Conservation (phyloP, 2,113 vertebrate species). For the Callocephalon fimbriatum region DNA sequence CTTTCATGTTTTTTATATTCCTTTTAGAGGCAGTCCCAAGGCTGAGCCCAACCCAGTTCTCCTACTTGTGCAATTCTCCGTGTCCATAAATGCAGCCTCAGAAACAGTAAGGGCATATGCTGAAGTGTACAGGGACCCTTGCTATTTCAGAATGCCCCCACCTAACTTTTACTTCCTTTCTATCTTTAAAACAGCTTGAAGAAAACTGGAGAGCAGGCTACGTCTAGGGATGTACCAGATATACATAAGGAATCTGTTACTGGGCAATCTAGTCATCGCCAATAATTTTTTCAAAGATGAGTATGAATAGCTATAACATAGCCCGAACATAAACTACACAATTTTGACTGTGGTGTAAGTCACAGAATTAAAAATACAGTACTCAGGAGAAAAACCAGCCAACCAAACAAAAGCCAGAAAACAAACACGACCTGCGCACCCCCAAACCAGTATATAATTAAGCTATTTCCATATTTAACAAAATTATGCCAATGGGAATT, state of each 20-base stretch:
- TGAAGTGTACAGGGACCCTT: neutral
- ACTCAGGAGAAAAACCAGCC: neutral
- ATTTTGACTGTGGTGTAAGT: neutral
- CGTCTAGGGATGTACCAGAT: neutral
- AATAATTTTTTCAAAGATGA: neutral
- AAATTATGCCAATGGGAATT: neutral
- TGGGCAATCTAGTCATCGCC: neutral
- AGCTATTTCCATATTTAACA: neutral
- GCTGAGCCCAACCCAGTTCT: neutral
- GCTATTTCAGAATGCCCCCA: neutral
- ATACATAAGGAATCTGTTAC: neutral
- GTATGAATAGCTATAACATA: neutral
- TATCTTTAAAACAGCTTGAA: neutral
- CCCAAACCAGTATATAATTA: neutral
- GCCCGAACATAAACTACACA: neutral
- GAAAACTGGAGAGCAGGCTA: neutral
- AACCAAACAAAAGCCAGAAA: neutral
- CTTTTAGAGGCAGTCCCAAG: neutral
- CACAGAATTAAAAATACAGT: neutral
- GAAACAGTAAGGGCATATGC: neutral
- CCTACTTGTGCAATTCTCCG: neutral
- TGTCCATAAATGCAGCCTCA: neutral
- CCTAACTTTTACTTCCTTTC: neutral
- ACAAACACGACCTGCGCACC: neutral
- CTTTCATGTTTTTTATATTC: neutral